Evolutionary conservation across 2,888 invertebrate genomes (phyloP).

Genomic region (Chironomus riparius): DNA sequence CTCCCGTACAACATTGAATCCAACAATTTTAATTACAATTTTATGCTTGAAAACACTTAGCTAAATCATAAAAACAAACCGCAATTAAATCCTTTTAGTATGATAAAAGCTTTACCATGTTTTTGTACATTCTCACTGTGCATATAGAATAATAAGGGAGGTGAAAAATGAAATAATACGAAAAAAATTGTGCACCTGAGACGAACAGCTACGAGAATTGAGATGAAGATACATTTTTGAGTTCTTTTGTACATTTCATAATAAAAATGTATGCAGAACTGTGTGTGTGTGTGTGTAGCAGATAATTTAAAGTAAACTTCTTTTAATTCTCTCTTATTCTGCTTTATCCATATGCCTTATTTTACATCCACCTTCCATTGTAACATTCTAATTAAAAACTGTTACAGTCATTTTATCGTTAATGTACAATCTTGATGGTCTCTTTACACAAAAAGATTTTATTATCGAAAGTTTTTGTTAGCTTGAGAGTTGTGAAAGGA

Average conservation of each 20-base stretch:
- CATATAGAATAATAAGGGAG: not conserved
- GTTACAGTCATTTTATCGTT: not conserved
- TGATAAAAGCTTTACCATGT: conserved; percentile 14
- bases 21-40: conserved; percentile 18
- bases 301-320: not conserved
- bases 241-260: not conserved
- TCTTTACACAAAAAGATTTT: no score
- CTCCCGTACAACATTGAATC: not conserved
- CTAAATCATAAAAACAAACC: conserved; percentile 9
- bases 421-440: conserved; percentile 4
- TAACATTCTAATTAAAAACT: conserved; percentile 11
- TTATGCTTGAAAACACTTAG: conserved; percentile 21
- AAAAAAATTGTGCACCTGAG: conserved; percentile 10
- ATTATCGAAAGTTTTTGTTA: no score
- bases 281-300: no score
- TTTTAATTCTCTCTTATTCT: not conserved
- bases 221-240: not conserved
- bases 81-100: conserved; percentile 20
- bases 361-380: not conserved
- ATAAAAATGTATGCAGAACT: no score
- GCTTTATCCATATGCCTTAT: not conserved
- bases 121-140: not conserved
- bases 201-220: not conserved
- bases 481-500: no score
- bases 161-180: no score